Evolutionary conservation across 2,113 vertebrate species (phyloP).

Genomic region (Montifringilla adamsi): DNA sequence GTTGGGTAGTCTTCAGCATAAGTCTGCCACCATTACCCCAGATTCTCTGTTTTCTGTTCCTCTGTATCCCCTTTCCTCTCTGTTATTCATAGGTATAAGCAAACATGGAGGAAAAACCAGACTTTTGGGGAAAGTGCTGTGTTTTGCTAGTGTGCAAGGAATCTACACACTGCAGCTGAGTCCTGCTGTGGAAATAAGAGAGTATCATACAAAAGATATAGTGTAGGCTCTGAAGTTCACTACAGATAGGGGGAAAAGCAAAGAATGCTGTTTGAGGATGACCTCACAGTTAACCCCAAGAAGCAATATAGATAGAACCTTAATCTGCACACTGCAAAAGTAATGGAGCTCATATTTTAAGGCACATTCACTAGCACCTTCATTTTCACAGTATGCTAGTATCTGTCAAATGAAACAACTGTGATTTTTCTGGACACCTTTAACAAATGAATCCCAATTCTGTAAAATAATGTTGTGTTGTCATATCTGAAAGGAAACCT

Average conservation of each 20-base stretch:
- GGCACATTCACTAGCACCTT: not conserved
- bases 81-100: not conserved
- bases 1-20: not conserved
- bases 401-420: not conserved
- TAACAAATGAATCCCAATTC: not conserved
- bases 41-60: not conserved
- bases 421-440: not conserved
- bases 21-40: not conserved
- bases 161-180: not conserved
- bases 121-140: not conserved
- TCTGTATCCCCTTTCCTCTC: not conserved
- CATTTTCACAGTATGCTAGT: not conserved
- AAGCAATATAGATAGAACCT: not conserved
- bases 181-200: not conserved
- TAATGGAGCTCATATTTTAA: slow-evolving; percentile 15
- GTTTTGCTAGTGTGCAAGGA: not conserved
- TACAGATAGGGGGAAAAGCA: not conserved
- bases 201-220: not conserved
- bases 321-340: not conserved
- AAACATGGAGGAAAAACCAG: not conserved
- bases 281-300: not conserved
- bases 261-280: not conserved
- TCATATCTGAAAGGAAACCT: not conserved
- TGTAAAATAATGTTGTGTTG: not conserved
- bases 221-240: not conserved